Base-by-base conservation (phyloP, 1,140 invertebrate genomes). In the Pinna nobilis region DNA sequence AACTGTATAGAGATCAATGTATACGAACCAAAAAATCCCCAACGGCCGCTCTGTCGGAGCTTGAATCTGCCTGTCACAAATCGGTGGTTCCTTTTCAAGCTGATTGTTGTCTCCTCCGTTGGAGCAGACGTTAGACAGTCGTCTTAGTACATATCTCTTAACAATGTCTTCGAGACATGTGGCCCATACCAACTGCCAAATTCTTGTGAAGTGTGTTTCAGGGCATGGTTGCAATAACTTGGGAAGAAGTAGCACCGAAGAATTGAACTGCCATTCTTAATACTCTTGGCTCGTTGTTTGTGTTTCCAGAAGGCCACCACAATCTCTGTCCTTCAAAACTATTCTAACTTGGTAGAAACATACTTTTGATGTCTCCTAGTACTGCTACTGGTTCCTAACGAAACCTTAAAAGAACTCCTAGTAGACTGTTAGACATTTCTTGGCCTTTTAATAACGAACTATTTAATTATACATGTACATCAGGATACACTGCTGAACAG, bases 301-400 rank as follows among this genome's bases (percentile, higher is more conserved):
- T 0, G 11, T 68, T 67, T 9, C 32, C 64, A 23, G 64, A 50
- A n/a, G n/a, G 20, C 74, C 70, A 74, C 78, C 74, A 77, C 32
- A 70, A 30, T 77, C 73, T 37, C 55, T 25, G 23, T 79, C 59
- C 15, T 7, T 30, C 59, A 13, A 9, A 1, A 66, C 50, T 1
- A 77, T 66, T 25, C 53, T 53, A 30, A 79, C 70, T 33, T 70
- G 59, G 23, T 74, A 37, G 37, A 74, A 77, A n/a, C 70, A 77
- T 77, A 15, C 28, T 18, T 49, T 78, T 68, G 20, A 86, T 79
- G 64, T 86, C 83, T 3, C 78, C 80, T 9, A 68, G 67, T n/a
- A 88, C 50, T n/a, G 65, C 53, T 0, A 73, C 35, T 23, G 15
- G 15, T 32, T 67, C 53, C 35, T 69, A 32, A 28, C 70, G 32